A percentile compares a stretch with the other conserved stretches of the same genome.
Evolutionary conservation across 1,140 invertebrate species (phyloP).

Genomic region (Drepana arcuata): DNA sequence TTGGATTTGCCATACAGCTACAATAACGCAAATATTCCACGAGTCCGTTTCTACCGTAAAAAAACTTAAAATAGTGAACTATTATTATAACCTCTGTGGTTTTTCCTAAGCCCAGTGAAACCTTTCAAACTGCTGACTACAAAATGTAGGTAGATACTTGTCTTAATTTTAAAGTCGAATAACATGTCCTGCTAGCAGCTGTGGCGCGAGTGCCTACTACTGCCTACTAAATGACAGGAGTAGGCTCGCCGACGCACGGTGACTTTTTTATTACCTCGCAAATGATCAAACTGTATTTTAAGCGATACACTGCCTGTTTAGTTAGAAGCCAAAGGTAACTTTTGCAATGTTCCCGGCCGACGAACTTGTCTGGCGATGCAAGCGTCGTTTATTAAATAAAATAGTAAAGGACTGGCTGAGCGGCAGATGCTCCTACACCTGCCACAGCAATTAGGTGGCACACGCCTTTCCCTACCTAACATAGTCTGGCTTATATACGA

Average conservation of each 20-base stretch:
- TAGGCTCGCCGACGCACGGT: conserved; percentile 17
- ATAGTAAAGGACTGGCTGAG: conserved; percentile 34
- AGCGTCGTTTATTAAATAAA: conserved; percentile 35
- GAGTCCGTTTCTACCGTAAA: no score
- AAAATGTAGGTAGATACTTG: no score
- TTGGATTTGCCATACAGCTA: conserved; percentile 39
- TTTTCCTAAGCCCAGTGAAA: no score
- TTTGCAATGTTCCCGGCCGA: conserved; percentile 13
- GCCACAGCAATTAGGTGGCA: conserved; percentile 51
- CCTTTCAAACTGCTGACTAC: no score
- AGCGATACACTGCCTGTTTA: conserved; percentile 26
- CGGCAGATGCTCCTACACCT: conserved; percentile 63
- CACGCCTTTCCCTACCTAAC: conserved; percentile 46
- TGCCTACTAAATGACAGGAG: conserved; percentile 19
- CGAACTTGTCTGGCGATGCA: conserved; percentile 16
- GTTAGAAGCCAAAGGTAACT: conserved; percentile 15
- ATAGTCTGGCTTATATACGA: no score
- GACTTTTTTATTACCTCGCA: no score
- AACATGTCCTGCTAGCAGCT: conserved; percentile 23
- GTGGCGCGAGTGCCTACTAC: conserved; percentile 6
- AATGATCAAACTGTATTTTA: no score
- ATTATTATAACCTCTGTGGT: no score
- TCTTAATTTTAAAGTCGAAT: conserved; percentile 11
- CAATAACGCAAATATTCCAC: no score
- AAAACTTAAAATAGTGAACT: no score